A percentile compares a stretch with the other conserved stretches of the same genome.
These are phyloP conservation scores for Fissipunctia ypsillon DNA, from an alignment of 2,888 invertebrate species.

Conservation along the genomic window DNA sequence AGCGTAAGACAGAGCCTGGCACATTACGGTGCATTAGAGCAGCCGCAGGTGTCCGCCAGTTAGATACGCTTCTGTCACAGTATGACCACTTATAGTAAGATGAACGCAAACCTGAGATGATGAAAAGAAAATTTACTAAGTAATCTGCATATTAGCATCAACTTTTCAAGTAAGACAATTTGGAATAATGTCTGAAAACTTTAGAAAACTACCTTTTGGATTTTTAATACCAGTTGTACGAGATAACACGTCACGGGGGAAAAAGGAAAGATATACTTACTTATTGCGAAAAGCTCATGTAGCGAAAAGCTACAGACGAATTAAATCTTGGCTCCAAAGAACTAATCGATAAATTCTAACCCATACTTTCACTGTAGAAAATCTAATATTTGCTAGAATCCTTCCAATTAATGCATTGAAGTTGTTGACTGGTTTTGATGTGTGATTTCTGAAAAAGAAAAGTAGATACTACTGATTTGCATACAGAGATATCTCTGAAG, in stretches of 20 bases:
- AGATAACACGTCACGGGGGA: neutral
- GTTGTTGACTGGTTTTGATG: slow-evolving; percentile 10
- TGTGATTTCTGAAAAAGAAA: slow-evolving; percentile 42
- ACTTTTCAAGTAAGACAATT: neutral
- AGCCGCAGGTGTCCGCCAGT: slow-evolving; percentile 82
- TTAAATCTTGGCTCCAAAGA: neutral
- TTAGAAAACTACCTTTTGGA: neutral
- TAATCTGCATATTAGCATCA: neutral
- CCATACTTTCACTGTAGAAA: too few species aligned
- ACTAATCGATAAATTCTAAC: neutral
- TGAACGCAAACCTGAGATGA: slow-evolving; percentile 28
- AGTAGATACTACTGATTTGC: slow-evolving; percentile 23
- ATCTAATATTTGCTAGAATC: neutral
- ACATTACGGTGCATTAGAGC: slow-evolving; percentile 83
- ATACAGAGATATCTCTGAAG: slow-evolving; percentile 32
- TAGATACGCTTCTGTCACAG: slow-evolving; percentile 85
- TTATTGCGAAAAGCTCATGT: neutral
- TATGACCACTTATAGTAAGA: slow-evolving; percentile 51
- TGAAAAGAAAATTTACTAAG: slow-evolving; percentile 12
- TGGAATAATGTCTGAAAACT: neutral
- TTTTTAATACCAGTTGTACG: neutral
- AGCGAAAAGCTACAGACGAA: neutral
- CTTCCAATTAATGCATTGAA: neutral
- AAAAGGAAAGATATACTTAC: neutral
- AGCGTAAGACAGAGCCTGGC: slow-evolving; percentile 77